Base-by-base conservation (phyloP, 2,113 vertebrate species). In the Pycnonotus jocosus region DNA sequence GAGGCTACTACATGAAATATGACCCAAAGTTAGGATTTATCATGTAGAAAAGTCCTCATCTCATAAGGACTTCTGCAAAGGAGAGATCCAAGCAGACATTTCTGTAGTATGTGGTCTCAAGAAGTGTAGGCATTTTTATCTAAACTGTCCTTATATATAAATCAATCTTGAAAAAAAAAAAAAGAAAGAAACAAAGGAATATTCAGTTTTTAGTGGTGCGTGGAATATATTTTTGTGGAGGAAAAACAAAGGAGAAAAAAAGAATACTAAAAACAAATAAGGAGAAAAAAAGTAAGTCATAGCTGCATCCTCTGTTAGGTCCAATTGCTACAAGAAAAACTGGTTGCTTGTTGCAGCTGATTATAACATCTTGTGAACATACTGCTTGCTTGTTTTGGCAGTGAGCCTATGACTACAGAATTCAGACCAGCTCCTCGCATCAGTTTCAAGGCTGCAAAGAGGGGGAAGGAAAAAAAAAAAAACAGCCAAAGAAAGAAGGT, bases 381-480 rank as follows among this genome's bases (percentile, higher is more conserved):
- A 31, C 15, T 86, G 44, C 27, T 80, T 76, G 37, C 54, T 94
- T 90, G 27, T 81, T 91, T 91, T 91, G 92, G 73, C 69, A 38
- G 31, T 31, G 5, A 40, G 35, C 68, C 68, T 20, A 3, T 33
- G 53, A 53, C n/a, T 81, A 64, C 31, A 73, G n/a, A 48, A 77
- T 83, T 64, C 23, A 58, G 74, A 81, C 7, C 35, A 30, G 15
- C 38, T 92, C 28, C 47, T 90, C 85, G 70, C 12, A 64, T 65
- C 45, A 77, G 30, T 31, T 44, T 60, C 13, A 71, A 56, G 15
- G 23, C n/a, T 66, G 31, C 3, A 83, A 73, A 80, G 27, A 1
- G 0, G 4, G 12, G 8, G 14, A 15, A 10, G 18, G 8, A n/a
- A n/a, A n/a, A 50, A 50, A 1, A 11, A 38, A 54, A 35, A 38